Percentiles rank a stretch among this genome's conserved stretches.
These are phyloP conservation scores for Bicyclus anynana DNA, from an alignment of 1,140 invertebrate genomes.

Conservation along the genomic window DNA sequence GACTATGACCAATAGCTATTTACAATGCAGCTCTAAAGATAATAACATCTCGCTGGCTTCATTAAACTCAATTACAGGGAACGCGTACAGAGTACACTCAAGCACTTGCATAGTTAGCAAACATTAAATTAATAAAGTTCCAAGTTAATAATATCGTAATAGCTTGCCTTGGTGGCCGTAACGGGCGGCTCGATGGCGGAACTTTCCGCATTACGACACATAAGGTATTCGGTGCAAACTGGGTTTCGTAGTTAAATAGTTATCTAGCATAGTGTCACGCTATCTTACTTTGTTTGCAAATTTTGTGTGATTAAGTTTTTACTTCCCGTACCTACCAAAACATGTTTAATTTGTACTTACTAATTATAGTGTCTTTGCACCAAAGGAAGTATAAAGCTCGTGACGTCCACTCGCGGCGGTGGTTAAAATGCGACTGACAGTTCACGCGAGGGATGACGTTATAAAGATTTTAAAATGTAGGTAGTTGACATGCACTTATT, in stretches of 20 bases:
- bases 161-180: slow-evolving; percentile 26
- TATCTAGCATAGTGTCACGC: slow-evolving; percentile 9
- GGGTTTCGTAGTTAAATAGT: slow-evolving; percentile 14
- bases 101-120: slow-evolving; percentile 25
- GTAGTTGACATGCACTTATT: no score
- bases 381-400: no score
- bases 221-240: slow-evolving; percentile 24
- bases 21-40: no score
- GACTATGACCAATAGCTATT: no score
- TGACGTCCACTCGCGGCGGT: no score
- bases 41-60: neutral
- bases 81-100: slow-evolving; percentile 9
- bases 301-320: neutral
- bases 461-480: no score
- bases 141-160: slow-evolving; percentile 33
- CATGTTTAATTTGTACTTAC: no score
- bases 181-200: slow-evolving; percentile 25
- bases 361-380: no score
- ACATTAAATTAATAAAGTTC: slow-evolving; percentile 37
- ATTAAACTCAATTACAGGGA: slow-evolving; percentile 4
- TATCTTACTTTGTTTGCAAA: slow-evolving; percentile 8
- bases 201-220: slow-evolving; percentile 33
- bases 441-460: no score
- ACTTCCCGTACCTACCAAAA: neutral
- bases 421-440: no score